Percentiles rank a stretch among this genome's conserved stretches.
These are phyloP conservation scores for Atta cephalotes DNA, from an alignment of 1,140 invertebrate species.

Conservation along the genomic window DNA sequence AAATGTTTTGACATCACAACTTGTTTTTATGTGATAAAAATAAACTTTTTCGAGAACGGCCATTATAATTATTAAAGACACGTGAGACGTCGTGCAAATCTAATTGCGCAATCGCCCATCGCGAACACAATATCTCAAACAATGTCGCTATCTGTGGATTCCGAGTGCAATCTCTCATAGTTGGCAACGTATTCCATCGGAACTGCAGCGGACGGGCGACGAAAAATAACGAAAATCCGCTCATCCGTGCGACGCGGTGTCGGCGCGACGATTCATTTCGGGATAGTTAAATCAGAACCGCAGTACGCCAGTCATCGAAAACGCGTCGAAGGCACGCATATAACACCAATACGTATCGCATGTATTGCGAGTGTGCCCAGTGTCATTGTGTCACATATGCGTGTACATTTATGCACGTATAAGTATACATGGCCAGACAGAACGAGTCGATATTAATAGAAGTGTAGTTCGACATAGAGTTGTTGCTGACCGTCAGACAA, in stretches of 20 bases:
- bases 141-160: constrained; percentile 29
- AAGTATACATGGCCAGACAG: constrained; percentile 18
- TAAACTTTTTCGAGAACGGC: background rate
- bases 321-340: constrained; percentile 78
- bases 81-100: background rate
- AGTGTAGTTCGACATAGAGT: constrained; percentile 68
- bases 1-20: no score
- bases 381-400: no score
- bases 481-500: constrained; percentile 42
- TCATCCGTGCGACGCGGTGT: constrained; percentile 77
- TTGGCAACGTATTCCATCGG: constrained; percentile 57
- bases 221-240: constrained; percentile 76
- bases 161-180: constrained; percentile 42
- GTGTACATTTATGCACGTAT: background rate
- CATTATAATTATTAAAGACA: background rate
- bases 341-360: constrained; percentile 40
- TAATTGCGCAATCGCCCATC: constrained; percentile 25
- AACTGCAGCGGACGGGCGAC: constrained; percentile 17
- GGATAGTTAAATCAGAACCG: constrained; percentile 78
- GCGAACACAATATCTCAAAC: constrained; percentile 14
- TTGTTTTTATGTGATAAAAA: background rate
- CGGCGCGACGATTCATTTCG: constrained; percentile 82
- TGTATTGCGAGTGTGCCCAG: background rate
- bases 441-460: constrained; percentile 81
- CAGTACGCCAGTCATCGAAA: constrained; percentile 69